Evolutionary conservation across 2,888 invertebrate species (phyloP), one percentile per base, ranked within the genome.

Genomic region (Aphrophora alni): DNA sequence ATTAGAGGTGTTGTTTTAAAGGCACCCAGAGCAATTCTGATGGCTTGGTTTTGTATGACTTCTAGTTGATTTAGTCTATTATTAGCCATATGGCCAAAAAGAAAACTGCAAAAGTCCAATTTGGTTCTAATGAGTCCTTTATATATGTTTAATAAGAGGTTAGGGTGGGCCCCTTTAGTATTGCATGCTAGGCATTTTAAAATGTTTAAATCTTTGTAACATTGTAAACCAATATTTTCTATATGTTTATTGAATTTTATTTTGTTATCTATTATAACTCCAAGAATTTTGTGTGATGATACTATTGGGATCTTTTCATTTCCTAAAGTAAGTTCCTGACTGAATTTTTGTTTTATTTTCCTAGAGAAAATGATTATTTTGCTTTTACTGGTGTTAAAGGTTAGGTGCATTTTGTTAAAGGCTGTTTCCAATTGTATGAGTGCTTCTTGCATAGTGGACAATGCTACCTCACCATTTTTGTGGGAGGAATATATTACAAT

Each of bases 171-270:
- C 3, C 75, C 75, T 51, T 75, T 75, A 27, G 12, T 25, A 1
- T 25, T 25, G 25, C 75, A 75, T 7, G 75, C 24, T 8, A 75
- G 1, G 7, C 12, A 12, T 51, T 51, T 75, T 10, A 75, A 24
- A n/a, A 75, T 75, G 24, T 75, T 27, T 14, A 75, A 14, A 17
- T 75, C 75, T 24, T 51, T 75, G 26, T 38, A 25, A 75, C 51
- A 51, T 51, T 75, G 75, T 12, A 38, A 4, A 7, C 7, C 2
- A 0, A 75, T 1, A 1, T 75, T 44, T 17, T 51, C 26, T 24
- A 75, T 75, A 17, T 75, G 75, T 8, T 38, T 27, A 27, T 75
- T 44, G 27, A 51, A 51, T 0, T 21, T 38, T 25, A 75, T 24
- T 51, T 75, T 44, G 0, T 10, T 51, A 25, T 75, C 75, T 2